phyloP scores from a whole-genome alignment of 2,888 invertebrate genomes.

The Napeogenes sylphis region DNA sequence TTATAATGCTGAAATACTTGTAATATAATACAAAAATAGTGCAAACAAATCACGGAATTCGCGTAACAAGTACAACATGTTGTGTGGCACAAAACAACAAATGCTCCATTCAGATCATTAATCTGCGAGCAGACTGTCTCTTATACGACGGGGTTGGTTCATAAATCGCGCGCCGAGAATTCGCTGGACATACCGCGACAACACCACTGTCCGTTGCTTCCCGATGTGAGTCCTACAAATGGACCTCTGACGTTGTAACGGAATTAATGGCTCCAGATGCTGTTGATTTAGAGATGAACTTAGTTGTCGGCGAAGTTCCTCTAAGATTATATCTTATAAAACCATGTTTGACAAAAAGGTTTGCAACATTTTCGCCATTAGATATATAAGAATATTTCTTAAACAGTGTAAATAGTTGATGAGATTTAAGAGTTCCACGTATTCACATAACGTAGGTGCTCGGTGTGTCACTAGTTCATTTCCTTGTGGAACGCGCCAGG shows the following conservation, averaged over 20 bases:
- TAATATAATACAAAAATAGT: background rate
- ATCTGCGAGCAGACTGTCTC: slow-evolving; percentile 10
- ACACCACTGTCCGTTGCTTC: background rate
- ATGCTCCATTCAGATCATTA: slow-evolving; percentile 21
- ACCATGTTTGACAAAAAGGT: too few species aligned
- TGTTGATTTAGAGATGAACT: too few species aligned
- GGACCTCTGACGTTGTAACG: slow-evolving; percentile 11
- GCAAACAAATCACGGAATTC: background rate
- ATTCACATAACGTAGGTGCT: slow-evolving; percentile 20
- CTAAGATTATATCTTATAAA: background rate
- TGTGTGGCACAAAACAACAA: slow-evolving; percentile 7
- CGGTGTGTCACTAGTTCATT: slow-evolving; percentile 34
- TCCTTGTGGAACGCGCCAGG: slow-evolving; percentile 40
- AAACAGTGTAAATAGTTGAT: background rate
- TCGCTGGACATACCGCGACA: slow-evolving; percentile 1
- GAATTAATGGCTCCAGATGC: slow-evolving; percentile 1
- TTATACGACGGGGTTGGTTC: background rate
- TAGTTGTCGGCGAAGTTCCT: too few species aligned
- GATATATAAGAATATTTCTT: background rate
- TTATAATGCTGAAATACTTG: background rate
- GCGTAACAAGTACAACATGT: background rate
- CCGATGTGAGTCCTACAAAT: slow-evolving; percentile 13
- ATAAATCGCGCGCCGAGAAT: slow-evolving; percentile 3
- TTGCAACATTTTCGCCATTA: too few species aligned
- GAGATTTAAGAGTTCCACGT: slow-evolving; percentile 1